These are phyloP conservation scores for Beroe ovata DNA, from an alignment of 37 sponge, comb jelly and placozoan genomes.

Conservation along the genomic window DNA sequence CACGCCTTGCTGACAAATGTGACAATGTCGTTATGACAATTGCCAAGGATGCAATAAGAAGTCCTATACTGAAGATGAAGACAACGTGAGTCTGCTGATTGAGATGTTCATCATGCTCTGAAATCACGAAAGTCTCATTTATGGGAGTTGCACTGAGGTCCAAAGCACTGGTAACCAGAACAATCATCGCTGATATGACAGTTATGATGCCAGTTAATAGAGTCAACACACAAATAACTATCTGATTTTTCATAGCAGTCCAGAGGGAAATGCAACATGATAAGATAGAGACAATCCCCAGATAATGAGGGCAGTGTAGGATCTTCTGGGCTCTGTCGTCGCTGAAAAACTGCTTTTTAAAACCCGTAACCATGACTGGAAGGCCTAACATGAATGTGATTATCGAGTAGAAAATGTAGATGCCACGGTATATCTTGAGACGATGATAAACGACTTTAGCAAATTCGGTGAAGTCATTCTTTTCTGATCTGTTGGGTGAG, in stretches of 20 bases:
- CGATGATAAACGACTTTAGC: slow-evolving; percentile 52
- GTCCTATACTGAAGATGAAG: slow-evolving; percentile 57
- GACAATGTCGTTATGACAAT: slow-evolving; percentile 61
- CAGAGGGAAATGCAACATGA: slow-evolving; percentile 52
- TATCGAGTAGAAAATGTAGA: slow-evolving; percentile 66
- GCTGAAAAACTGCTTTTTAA: slow-evolving; percentile 58
- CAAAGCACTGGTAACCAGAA: slow-evolving; percentile 58
- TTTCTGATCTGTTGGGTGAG: background rate
- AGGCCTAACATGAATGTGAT: slow-evolving; percentile 51
- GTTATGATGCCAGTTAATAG: slow-evolving; percentile 11
- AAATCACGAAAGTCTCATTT: background rate
- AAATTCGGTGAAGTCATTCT: slow-evolving; percentile 60
- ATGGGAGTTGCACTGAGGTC: background rate
- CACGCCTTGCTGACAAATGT: slow-evolving; percentile 37
- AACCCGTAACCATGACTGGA: slow-evolving; percentile 46
- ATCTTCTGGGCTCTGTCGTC: background rate
- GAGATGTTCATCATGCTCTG: background rate
- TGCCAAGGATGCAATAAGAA: slow-evolving; percentile 43
- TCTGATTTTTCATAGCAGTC: slow-evolving; percentile 58
- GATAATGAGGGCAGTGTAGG: slow-evolving; percentile 38
- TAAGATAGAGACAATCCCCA: slow-evolving; percentile 38
- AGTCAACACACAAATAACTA: slow-evolving; percentile 63
- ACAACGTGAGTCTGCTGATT: slow-evolving; percentile 61
- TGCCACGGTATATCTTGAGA: slow-evolving; percentile 56
- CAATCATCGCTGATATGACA: slow-evolving; percentile 64